Evolutionary conservation across 1,140 invertebrate species (phyloP).

Genomic region (Diabrotica virgifera): DNA sequence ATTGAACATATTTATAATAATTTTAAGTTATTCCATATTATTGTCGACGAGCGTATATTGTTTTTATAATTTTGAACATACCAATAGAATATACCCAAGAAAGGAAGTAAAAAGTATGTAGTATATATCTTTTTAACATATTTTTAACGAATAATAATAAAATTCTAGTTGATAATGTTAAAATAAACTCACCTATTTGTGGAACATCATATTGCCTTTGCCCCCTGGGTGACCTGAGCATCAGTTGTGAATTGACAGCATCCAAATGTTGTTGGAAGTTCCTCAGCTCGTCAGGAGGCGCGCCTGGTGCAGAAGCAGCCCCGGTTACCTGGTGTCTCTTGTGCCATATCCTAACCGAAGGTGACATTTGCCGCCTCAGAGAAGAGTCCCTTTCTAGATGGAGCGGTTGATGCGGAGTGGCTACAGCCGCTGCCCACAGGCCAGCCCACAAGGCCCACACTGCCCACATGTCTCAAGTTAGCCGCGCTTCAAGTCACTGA

Average conservation of each 20-base stretch:
- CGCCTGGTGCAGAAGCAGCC: constrained; percentile 20
- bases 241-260: constrained; percentile 51
- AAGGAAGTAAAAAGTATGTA: no score
- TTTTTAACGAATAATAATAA: no score
- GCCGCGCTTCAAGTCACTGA: background rate
- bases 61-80: no score
- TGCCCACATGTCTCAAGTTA: constrained; percentile 11
- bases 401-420: constrained; percentile 45
- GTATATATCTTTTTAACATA: no score
- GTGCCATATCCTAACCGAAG: constrained; percentile 34
- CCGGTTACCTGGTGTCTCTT: constrained; percentile 33
- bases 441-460: constrained; percentile 46
- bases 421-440: constrained; percentile 47
- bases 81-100: no score
- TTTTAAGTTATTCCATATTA: no score
- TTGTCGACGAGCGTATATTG: no score
- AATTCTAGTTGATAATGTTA: no score
- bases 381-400: constrained; percentile 38
- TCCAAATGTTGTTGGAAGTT: constrained; percentile 33
- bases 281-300: constrained; percentile 19
- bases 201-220: constrained; percentile 67
- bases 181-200: constrained; percentile 60
- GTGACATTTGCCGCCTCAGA: constrained; percentile 26
- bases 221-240: constrained; percentile 61
- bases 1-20: no score